Percentiles rank a stretch among this genome's conserved stretches.
Evolutionary conservation across 2,113 vertebrate genomes (phyloP).

Genomic region (Anoura caudifer): DNA sequence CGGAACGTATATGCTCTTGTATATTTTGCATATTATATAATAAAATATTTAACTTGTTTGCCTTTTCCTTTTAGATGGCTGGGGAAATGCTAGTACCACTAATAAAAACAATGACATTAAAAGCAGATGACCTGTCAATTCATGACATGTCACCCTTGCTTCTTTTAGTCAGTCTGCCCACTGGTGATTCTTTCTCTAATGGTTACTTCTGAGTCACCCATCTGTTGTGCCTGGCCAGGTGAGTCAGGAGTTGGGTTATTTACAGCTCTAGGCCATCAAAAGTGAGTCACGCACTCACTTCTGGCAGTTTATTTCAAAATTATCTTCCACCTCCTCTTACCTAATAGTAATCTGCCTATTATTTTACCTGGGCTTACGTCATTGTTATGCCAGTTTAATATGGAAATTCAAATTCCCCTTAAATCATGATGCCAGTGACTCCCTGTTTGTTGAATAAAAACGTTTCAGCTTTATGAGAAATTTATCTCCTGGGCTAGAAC

Average conservation of each 20-base stretch:
- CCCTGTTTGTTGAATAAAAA: not conserved
- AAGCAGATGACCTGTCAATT: not conserved
- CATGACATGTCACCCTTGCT: not conserved
- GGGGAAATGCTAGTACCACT: not conserved
- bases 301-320: slow-evolving; percentile 29
- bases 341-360: slow-evolving; percentile 42
- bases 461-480: not conserved
- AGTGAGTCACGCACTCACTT: slow-evolving; percentile 49
- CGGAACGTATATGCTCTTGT: not conserved
- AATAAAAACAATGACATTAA: not conserved
- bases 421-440: not conserved
- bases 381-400: slow-evolving; percentile 8
- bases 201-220: slow-evolving; percentile 39
- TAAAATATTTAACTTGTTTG: not conserved
- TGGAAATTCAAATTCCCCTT: not conserved
- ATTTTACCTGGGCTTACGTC: slow-evolving; percentile 17
- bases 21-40: not conserved
- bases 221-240: not conserved
- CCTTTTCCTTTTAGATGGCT: not conserved
- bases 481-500: not conserved
- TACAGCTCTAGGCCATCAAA: slow-evolving; percentile 14
- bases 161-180: not conserved
- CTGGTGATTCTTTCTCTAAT: not conserved
- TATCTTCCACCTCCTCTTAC: slow-evolving; percentile 27
- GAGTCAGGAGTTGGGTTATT: slow-evolving; percentile 42